Evolutionary conservation across 2,113 vertebrate genomes (phyloP), one percentile per base, ranked within the genome.

Genomic region (Cynopterus brachyotis): DNA sequence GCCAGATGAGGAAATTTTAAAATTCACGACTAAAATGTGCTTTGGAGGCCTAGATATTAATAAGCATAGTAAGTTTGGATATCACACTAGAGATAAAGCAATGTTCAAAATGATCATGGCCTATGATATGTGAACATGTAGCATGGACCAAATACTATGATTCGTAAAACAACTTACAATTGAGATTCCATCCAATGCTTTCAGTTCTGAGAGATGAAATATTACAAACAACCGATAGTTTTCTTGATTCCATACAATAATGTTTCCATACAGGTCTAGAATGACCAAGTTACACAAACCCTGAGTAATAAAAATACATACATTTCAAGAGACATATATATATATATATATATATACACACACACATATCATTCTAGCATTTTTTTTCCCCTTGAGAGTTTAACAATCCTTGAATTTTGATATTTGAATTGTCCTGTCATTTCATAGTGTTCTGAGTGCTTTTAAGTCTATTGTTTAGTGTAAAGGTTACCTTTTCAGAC

Each of bases 211-310:
- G 67, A 99, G 98, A 80, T 99, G 99, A 97, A 99, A 99, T 86
- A 99, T 98, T 40, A 99, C 97, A 95, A 99, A 99, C 47, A 99
- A 98, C 12, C 98, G 97, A 97, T 99, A 99, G 97, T 99, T 99
- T 97, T 99, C 99, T 96, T 99, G 95, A 96, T 98, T 99, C 96
- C 98, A 98, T 30, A 98, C 97, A 82, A 99, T 97, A 90, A 99
- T 98, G 92, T 99, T 99, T 93, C 99, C 98, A 84, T 98, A 98
- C 64, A 99, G 96, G 96, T 99, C 98, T 95, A 99, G 97, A 97
- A 99, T 99, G 53, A 99, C 97, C 96, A 99, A 98, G 94, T 98
- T 99, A 87, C 96, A 97, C 96, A 99, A 98, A 92, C 95, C 98
- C 99, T 99, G 80, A 82, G 92, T 97, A 84, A 97, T 37, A 93